phyloP scores from a whole-genome alignment of 1,140 invertebrate species.

The Diorhabda sublineata region DNA sequence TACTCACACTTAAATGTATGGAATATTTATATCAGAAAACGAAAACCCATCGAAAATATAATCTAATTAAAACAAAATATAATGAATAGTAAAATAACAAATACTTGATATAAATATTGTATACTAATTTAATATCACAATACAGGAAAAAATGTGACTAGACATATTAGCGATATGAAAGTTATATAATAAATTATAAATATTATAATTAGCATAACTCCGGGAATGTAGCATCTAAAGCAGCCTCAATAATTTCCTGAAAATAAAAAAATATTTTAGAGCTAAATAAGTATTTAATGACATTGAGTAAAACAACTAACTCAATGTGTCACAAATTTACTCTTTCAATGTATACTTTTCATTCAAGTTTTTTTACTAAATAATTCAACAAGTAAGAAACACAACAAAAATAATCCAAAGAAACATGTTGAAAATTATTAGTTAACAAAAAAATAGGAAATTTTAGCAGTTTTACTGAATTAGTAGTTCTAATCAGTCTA shows the following conservation, averaged over 20 bases:
- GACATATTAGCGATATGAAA: slow-evolving; percentile 3
- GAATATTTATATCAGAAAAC: too few species aligned
- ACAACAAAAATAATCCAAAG: background rate
- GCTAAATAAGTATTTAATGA: slow-evolving; percentile 6
- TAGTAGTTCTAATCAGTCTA: too few species aligned
- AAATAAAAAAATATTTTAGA: slow-evolving; percentile 44
- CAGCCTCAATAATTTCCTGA: slow-evolving; percentile 70
- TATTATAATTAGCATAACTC: slow-evolving; percentile 45
- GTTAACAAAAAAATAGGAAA: background rate
- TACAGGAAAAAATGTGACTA: background rate
- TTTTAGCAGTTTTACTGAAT: too few species aligned
- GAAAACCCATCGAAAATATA: too few species aligned
- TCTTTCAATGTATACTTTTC: background rate
- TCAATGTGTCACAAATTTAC: background rate
- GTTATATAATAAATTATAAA: background rate
- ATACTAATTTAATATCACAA: too few species aligned
- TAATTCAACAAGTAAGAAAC: background rate
- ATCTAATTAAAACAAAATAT: too few species aligned
- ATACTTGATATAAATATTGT: too few species aligned
- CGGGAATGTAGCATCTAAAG: slow-evolving; percentile 70
- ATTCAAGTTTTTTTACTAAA: background rate
- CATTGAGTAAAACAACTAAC: background rate
- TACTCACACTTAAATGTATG: too few species aligned
- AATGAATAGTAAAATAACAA: too few species aligned
- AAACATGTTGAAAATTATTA: background rate